Evolutionary conservation across 2,797 vertebrate genomes (phyloP).

Genomic region (Lemur catta): DNA sequence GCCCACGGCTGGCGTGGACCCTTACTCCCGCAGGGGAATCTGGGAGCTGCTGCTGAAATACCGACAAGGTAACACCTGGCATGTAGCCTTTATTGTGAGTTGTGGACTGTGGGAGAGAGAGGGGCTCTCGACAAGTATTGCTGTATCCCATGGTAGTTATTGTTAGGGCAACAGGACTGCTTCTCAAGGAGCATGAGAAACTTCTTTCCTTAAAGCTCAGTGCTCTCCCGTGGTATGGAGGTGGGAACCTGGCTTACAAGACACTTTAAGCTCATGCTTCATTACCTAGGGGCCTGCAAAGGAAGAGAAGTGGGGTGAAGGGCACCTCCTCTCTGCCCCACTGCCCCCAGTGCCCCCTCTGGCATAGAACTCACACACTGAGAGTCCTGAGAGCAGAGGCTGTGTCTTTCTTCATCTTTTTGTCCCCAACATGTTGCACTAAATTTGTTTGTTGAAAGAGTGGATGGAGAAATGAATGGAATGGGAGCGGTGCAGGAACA

Average conservation of each 20-base stretch:
- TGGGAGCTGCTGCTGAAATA: constrained; percentile 98
- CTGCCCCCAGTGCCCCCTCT: not conserved
- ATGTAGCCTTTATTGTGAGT: not conserved
- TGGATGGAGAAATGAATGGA: not conserved
- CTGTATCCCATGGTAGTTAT: not conserved
- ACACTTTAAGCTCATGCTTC: not conserved
- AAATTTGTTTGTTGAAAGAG: not conserved
- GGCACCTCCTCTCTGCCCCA: not conserved
- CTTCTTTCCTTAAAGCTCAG: not conserved
- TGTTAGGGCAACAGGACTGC: not conserved
- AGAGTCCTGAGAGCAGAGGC: not conserved
- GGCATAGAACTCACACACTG: not conserved
- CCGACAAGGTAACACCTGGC: constrained; percentile 88
- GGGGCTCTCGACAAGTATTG: not conserved
- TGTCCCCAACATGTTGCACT: not conserved
- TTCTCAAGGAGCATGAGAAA: not conserved
- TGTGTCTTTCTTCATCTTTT: not conserved
- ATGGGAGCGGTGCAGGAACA: not conserved
- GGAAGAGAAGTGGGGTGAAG: not conserved
- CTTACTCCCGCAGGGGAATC: constrained; percentile 97
- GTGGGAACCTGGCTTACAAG: not conserved
- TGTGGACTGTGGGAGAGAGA: not conserved
- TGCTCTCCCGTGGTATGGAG: not conserved
- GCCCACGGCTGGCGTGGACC: constrained; percentile 97
- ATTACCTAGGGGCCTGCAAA: not conserved